Evolutionary conservation across 2,888 invertebrate genomes (phyloP).

Genomic region (Tenthredo amoena): DNA sequence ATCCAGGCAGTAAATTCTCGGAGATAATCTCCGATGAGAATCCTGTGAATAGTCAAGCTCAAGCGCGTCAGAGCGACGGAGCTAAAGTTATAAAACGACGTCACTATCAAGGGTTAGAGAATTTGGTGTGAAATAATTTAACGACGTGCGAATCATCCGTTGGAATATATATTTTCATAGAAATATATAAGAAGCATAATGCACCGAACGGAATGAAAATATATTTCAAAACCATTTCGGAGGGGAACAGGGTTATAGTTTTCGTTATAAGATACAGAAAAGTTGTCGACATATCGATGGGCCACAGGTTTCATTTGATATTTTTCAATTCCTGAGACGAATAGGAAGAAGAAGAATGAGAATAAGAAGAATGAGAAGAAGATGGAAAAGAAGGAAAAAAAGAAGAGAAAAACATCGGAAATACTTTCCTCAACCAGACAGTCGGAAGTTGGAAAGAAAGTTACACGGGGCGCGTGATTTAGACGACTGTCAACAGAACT

Average conservation of each 20-base stretch:
- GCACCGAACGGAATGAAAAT: neutral
- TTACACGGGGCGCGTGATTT: slow-evolving; percentile 45
- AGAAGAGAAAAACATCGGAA: slow-evolving; percentile 14
- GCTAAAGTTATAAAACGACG: slow-evolving; percentile 17
- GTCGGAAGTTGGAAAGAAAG: slow-evolving; percentile 42
- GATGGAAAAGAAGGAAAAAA: neutral
- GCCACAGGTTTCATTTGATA: slow-evolving; percentile 39
- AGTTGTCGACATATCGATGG: slow-evolving; percentile 19
- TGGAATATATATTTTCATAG: neutral
- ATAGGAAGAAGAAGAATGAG: neutral
- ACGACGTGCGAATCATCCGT: neutral
- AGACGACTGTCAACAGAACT: slow-evolving; percentile 47
- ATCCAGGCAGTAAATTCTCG: slow-evolving; percentile 17
- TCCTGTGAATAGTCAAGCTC: slow-evolving; percentile 27
- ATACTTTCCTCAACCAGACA: slow-evolving; percentile 42
- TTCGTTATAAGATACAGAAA: slow-evolving; percentile 22
- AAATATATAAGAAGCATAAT: neutral
- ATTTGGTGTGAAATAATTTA: neutral
- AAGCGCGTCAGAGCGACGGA: neutral
- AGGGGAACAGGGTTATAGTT: neutral
- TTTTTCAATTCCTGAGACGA: slow-evolving; percentile 25
- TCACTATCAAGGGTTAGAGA: neutral
- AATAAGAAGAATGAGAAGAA: slow-evolving; percentile 16
- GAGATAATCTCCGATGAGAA: slow-evolving; percentile 26
- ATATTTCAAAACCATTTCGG: neutral